Base-by-base conservation (phyloP, 2,888 invertebrate species). In the Pristionchus maxplancki region DNA sequence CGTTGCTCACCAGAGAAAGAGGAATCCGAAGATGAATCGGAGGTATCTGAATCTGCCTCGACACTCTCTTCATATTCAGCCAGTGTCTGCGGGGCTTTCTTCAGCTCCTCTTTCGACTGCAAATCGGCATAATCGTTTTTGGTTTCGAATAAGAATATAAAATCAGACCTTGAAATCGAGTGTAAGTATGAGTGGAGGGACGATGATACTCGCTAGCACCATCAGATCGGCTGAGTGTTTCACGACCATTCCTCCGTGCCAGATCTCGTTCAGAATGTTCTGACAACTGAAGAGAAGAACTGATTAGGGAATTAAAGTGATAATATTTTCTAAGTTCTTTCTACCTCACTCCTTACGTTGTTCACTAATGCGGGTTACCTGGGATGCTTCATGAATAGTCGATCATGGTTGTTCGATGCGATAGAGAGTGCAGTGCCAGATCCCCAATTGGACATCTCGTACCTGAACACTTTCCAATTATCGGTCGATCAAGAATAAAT, bases 181-280 rank as follows among this genome's bases (percentile, higher is more conserved):
- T 96, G 95, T 44, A 93, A 97, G 96, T 84, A 96, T 95, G 94
- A 97, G 97, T 95, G 97, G 98, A 89, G 98, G 98, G 95, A 97
- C 97, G 92, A 98, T 95, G 93, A 99, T 96, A 91, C 98, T 97
- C 95, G 98, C 96, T 94, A 95, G 89, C 0, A 94, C 92, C 96
- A 98, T 98, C 31, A 98, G 24, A 44, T 67, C 53, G 2, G 88
- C 40, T 31, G 64, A 90, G 90, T 95, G 98, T 91, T 98, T 96
- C 84, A 98, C 98, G 90, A 98, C 96, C 67, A 99, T 96, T 1
- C 98, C 99, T 5, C 99, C 99, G 97, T 99, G 98, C 99, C 99
- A 99, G 87, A 99, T 96, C 96, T 99, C 99, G n/a, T 98, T 98
- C 83, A 99, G 96, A 89, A 99, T 97, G 88, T 98, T 97, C 96